phyloP scores from a whole-genome alignment of 2,113 vertebrate genomes.

The Cynocephalus volans region DNA sequence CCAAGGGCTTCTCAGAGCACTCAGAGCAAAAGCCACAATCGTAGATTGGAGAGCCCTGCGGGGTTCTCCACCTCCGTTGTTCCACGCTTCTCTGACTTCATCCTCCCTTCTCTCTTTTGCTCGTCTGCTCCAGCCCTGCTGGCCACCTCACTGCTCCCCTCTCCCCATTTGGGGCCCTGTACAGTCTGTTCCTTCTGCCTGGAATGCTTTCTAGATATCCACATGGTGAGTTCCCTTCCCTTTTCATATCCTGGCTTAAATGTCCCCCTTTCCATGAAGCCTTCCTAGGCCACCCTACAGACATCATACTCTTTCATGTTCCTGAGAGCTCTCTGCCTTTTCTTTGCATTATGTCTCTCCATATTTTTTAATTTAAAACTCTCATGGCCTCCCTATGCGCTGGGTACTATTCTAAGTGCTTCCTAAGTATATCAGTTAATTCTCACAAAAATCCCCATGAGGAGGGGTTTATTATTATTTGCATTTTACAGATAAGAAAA shows the following conservation, averaged over 20 bases:
- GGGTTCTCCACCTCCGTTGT: not conserved
- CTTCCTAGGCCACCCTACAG: not conserved
- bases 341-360: not conserved
- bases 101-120: not conserved
- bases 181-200: too few relatives aligned
- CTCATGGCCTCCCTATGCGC: not conserved
- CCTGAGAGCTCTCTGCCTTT: not conserved
- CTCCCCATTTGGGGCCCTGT: not conserved
- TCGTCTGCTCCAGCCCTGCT: not conserved
- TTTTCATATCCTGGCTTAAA: not conserved
- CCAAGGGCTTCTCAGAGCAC: not conserved
- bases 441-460: not conserved
- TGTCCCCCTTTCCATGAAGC: not conserved
- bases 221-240: fast-evolving
- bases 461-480: not conserved
- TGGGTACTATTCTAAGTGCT: too few relatives aligned
- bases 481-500: not conserved
- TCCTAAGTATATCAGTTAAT: not conserved
- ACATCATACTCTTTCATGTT: too few relatives aligned
- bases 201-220: not conserved
- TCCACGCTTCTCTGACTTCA: too few relatives aligned
- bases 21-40: not conserved
- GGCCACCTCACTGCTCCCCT: not conserved
- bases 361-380: not conserved
- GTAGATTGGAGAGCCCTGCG: fast-evolving